Evolutionary conservation across 2,888 invertebrate species (phyloP).

Genomic region (Pseudeuparius sepicola): DNA sequence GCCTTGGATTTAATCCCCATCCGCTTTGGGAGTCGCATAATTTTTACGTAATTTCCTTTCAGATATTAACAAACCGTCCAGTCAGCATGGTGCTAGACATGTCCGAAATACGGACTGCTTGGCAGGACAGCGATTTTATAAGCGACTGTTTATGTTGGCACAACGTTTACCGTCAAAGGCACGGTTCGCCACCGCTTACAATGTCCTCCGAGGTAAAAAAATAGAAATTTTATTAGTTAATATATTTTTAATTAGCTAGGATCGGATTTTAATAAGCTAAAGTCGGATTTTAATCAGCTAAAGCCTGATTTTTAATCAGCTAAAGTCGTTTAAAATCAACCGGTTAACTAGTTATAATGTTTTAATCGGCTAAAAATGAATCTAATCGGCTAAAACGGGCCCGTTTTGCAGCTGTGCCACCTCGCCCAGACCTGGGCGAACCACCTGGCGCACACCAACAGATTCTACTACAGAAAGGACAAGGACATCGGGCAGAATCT

Average conservation of each 20-base stretch:
- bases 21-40: neutral
- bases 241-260: constrained; percentile 5
- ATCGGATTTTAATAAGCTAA: neutral
- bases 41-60: constrained; percentile 27
- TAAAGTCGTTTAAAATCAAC: too few species aligned
- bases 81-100: constrained; percentile 62
- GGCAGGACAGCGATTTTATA: constrained; percentile 74
- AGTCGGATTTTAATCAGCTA: too few species aligned
- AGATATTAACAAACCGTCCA: constrained; percentile 57
- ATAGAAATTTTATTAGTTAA: neutral
- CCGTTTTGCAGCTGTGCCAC: constrained; percentile 56
- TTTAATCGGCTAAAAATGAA: too few species aligned
- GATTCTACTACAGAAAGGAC: constrained; percentile 67
- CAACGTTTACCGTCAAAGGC: constrained; percentile 69
- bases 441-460: constrained; percentile 70
- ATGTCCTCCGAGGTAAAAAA: constrained; percentile 63
- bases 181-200: constrained; percentile 59
- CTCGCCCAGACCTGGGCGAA: constrained; percentile 84
- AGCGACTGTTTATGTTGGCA: constrained; percentile 75
- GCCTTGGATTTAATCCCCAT: too few species aligned
- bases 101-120: constrained; percentile 61
- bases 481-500: constrained; percentile 71
- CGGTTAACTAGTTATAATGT: too few species aligned
- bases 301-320: too few species aligned
- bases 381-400: too few species aligned